Conservation (phyloP, 2,113 vertebrate genomes). For the Gymnorhina tibicen region DNA sequence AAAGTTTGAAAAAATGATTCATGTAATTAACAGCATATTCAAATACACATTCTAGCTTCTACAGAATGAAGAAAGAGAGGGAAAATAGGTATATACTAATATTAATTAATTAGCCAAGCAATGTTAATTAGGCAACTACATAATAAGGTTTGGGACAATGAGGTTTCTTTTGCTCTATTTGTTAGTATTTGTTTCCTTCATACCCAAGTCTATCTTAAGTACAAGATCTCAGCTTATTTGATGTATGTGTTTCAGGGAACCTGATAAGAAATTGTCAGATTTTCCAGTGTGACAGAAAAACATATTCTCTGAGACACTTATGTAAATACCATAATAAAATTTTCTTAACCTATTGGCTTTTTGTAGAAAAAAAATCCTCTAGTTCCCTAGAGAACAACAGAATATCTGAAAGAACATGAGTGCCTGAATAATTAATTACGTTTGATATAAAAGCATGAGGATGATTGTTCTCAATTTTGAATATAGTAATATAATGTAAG, state of each 20-base stretch:
- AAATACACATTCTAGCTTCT: background rate
- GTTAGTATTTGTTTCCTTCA: background rate
- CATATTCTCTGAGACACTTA: background rate
- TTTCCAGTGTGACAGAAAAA: background rate
- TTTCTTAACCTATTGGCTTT: background rate
- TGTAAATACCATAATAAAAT: background rate
- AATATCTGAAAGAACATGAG: background rate
- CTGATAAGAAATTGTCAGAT: background rate
- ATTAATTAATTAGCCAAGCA: slow-evolving; percentile 39
- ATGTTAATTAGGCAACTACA: background rate
- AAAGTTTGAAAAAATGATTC: background rate
- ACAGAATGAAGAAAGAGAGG: background rate
- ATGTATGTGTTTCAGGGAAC: background rate
- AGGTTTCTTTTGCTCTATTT: slow-evolving; percentile 5
- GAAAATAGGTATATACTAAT: background rate
- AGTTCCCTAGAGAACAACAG: background rate
- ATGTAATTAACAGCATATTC: background rate
- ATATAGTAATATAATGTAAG: background rate
- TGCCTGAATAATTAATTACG: background rate
- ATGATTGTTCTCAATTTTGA: background rate
- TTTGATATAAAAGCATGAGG: background rate
- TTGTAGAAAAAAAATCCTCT: background rate
- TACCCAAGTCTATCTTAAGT: background rate
- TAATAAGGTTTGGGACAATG: slow-evolving; percentile 5
- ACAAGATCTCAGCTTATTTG: background rate